A percentile compares a stretch with the other conserved stretches of the same genome.
Conservation (phyloP, 2,113 vertebrate species). For the Indicator indicator region DNA sequence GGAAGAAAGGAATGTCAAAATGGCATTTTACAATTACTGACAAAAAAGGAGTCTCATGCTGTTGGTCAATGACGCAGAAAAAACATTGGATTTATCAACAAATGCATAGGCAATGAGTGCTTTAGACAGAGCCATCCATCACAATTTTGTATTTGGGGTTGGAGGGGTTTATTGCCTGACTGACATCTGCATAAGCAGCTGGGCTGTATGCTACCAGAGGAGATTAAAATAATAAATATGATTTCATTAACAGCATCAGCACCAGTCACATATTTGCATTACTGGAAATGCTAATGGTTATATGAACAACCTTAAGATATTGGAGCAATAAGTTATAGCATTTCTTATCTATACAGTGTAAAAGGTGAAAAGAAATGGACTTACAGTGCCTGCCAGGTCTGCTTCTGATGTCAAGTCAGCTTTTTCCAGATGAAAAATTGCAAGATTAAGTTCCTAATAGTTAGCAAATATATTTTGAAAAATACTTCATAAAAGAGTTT, state of each 20-base stretch:
- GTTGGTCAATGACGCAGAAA: not conserved
- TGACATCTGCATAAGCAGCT: not conserved
- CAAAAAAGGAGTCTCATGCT: not conserved
- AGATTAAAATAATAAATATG: slow-evolving; percentile 1
- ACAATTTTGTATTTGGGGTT: not conserved
- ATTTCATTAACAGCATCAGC: not conserved
- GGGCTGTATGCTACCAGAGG: not conserved
- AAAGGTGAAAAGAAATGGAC: not conserved
- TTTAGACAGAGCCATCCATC: not conserved
- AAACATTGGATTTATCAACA: not conserved
- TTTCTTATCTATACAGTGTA: not conserved
- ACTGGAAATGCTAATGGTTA: not conserved
- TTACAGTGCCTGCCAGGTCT: not conserved
- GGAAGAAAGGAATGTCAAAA: not conserved
- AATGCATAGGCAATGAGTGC: not conserved
- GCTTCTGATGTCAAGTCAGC: not conserved
- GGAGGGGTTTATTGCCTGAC: not conserved
- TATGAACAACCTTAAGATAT: not conserved
- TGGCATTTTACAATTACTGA: not conserved
- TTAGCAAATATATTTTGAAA: not conserved
- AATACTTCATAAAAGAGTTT: not conserved
- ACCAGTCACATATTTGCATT: not conserved
- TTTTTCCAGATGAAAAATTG: not conserved
- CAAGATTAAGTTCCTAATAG: not conserved
- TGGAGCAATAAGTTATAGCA: not conserved